Evolutionary conservation across 1,140 invertebrate species (phyloP).

Genomic region (Listronotus bonariensis): DNA sequence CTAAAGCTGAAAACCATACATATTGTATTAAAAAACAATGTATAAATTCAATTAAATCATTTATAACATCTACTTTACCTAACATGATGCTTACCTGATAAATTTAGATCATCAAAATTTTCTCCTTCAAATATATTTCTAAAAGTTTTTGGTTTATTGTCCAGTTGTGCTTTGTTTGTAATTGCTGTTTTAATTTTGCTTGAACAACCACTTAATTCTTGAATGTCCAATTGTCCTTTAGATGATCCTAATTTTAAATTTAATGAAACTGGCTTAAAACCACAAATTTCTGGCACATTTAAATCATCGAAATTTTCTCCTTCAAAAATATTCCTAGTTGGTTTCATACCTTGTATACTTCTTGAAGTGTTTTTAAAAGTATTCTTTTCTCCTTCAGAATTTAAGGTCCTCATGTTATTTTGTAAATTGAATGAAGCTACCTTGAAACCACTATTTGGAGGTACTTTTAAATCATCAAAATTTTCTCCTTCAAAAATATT

Average conservation of each 20-base stretch:
- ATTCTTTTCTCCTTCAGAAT: slow-evolving; percentile 17
- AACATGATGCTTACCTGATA: slow-evolving; percentile 6
- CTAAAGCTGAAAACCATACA: too few species aligned
- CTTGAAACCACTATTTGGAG: slow-evolving; percentile 17
- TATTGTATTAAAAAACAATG: neutral
- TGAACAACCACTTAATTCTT: too few species aligned
- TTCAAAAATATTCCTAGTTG: slow-evolving; percentile 23
- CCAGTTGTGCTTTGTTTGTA: too few species aligned
- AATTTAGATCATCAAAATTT: slow-evolving; percentile 20
- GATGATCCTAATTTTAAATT: slow-evolving; percentile 3
- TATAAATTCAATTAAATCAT: too few species aligned
- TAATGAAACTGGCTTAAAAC: slow-evolving; percentile 12
- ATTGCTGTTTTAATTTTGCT: neutral
- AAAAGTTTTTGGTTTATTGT: slow-evolving; percentile 11
- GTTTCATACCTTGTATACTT: slow-evolving; percentile 3
- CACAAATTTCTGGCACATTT: neutral
- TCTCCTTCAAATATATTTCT: slow-evolving; percentile 27
- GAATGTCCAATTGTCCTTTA: too few species aligned
- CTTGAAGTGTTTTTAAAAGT: slow-evolving; percentile 7
- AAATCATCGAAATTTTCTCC: slow-evolving; percentile 23
- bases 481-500: slow-evolving; percentile 27
- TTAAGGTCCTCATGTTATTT: slow-evolving; percentile 1
- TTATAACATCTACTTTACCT: too few species aligned
- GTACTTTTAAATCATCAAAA: slow-evolving; percentile 16
- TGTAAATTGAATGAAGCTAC: neutral